Evolutionary conservation across 2,797 vertebrate genomes (phyloP).

Genomic region (Phoxinus dragarum): DNA sequence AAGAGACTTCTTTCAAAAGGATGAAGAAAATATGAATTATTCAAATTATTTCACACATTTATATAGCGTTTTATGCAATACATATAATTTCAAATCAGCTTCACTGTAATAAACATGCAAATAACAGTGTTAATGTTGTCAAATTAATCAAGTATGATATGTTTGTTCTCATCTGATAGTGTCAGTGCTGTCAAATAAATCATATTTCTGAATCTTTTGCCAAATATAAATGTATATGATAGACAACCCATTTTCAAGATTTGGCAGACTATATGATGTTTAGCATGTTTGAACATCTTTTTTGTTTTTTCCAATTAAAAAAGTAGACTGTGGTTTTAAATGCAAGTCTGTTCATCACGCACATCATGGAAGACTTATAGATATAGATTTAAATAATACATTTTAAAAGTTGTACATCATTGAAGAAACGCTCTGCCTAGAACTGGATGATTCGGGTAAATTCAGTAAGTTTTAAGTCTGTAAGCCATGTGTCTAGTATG

Average conservation of each 20-base stretch:
- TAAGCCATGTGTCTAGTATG: constrained; percentile 20
- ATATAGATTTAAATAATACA: not conserved
- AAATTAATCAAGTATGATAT: not conserved
- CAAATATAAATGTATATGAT: not conserved
- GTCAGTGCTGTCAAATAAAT: not conserved
- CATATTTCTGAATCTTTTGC: not conserved
- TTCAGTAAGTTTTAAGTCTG: constrained; percentile 3
- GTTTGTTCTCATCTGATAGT: not conserved
- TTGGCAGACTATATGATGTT: not conserved
- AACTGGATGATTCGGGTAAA: not conserved
- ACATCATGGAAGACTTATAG: not conserved
- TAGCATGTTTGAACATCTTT: not conserved
- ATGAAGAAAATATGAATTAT: not conserved
- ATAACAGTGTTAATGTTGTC: not conserved
- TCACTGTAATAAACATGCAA: not conserved
- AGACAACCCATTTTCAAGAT: not conserved
- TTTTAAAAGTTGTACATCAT: not conserved
- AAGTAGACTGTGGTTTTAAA: not conserved
- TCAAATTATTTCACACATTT: accelerated
- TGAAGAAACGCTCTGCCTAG: not conserved
- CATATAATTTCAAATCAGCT: not conserved
- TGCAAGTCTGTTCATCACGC: not conserved
- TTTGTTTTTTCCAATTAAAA: not conserved
- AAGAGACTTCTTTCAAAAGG: not conserved
- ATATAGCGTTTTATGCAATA: not conserved